These are phyloP conservation scores for Melanotaenia parkinsoni DNA, from an alignment of 2,797 vertebrate species.

Conservation along the genomic window DNA sequence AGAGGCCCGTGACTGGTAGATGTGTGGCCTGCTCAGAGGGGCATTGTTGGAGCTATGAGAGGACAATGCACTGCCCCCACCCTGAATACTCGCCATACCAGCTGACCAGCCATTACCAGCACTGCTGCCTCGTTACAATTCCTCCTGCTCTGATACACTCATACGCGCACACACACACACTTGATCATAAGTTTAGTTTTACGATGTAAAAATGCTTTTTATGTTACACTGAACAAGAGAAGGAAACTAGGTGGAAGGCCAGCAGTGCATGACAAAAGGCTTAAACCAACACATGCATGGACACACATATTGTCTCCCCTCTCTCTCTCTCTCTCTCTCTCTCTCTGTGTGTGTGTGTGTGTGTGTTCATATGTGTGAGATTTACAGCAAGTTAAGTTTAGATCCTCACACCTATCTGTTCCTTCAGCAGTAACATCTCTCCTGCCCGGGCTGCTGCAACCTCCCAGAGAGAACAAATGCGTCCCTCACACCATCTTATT, in stretches of 20 bases:
- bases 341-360: conserved; percentile 13
- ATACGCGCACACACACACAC: conserved; percentile 25
- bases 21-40: conserved; percentile 80
- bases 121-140: conserved; percentile 72
- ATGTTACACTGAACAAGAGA: conserved; percentile 40
- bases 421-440: conserved; percentile 53
- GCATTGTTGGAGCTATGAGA: conserved; percentile 83
- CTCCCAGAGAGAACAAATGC: conserved; percentile 54
- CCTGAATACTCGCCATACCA: conserved; percentile 86
- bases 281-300: conserved; percentile 63
- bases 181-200: conserved; percentile 62
- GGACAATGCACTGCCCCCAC: conserved; percentile 84
- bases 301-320: conserved; percentile 50
- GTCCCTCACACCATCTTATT: conserved; percentile 63
- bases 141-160: conserved; percentile 56
- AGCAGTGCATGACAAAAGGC: conserved; percentile 59
- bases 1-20: conserved; percentile 81
- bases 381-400: conserved; percentile 76
- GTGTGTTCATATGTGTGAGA: conserved; percentile 45
- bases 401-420: conserved; percentile 71
- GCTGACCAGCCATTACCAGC: conserved; percentile 85
- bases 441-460: conserved; percentile 27
- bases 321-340: neutral
- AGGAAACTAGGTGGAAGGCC: conserved; percentile 66
- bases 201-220: conserved; percentile 42